These are phyloP conservation scores for Cercopithecus mona DNA, from an alignment of 2,113 vertebrate genomes.

Conservation along the genomic window DNA sequence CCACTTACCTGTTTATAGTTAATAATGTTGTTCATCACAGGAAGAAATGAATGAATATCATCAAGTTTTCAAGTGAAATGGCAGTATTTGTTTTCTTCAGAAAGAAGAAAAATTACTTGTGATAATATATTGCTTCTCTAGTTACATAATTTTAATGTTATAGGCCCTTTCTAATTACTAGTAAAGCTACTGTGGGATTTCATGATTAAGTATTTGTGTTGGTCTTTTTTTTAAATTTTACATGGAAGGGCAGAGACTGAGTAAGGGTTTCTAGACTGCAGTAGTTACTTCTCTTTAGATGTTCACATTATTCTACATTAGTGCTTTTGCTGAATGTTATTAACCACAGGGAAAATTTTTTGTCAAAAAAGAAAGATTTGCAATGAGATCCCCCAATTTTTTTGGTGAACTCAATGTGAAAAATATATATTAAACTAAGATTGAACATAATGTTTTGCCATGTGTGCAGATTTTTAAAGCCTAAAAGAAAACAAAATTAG, in stretches of 20 bases:
- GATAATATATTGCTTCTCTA: background rate
- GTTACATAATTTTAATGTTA: constrained; percentile 21
- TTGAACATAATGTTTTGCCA: background rate
- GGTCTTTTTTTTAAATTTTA: background rate
- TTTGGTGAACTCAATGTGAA: background rate
- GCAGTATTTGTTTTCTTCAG: constrained; percentile 42
- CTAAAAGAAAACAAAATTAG: background rate
- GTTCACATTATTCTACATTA: background rate
- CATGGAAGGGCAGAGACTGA: background rate
- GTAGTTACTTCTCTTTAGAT: constrained; percentile 5
- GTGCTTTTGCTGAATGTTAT: background rate
- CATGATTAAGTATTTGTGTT: background rate
- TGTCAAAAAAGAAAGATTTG: background rate
- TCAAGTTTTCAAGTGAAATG: constrained; percentile 36
- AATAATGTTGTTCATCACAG: constrained; percentile 54
- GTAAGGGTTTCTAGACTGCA: constrained; percentile 3
- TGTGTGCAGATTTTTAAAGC: constrained; percentile 13
- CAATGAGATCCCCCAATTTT: background rate
- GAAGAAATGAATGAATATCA: constrained; percentile 62
- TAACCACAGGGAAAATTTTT: background rate
- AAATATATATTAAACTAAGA: background rate
- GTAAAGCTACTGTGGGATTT: background rate
- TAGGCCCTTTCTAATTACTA: constrained; percentile 42
- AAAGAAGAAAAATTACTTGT: constrained; percentile 19
- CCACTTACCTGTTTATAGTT: constrained; percentile 60